Evolutionary conservation across 2,113 vertebrate genomes (phyloP).

Genomic region (Paratilapia polleni): DNA sequence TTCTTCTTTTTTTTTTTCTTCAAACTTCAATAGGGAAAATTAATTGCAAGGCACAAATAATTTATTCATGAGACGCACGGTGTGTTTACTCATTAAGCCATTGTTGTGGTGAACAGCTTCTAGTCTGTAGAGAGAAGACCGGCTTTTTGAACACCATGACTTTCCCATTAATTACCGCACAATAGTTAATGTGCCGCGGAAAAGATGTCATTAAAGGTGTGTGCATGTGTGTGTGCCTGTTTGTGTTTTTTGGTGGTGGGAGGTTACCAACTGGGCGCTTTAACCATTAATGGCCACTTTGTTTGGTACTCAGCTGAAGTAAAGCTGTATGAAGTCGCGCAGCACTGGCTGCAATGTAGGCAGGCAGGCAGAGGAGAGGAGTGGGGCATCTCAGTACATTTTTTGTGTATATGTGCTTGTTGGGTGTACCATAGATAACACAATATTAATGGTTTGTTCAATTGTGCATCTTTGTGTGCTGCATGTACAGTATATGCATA

Average conservation of each 20-base stretch:
- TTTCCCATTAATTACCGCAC: conserved; percentile 79
- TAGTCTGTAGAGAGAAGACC: conserved; percentile 72
- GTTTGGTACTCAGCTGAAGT: conserved; percentile 46
- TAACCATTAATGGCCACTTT: conserved; percentile 51
- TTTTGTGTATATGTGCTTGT: neutral
- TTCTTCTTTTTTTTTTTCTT: neutral
- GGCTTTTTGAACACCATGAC: conserved; percentile 69
- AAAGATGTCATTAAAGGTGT: conserved; percentile 72
- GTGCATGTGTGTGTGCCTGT: conserved; percentile 18
- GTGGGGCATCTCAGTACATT: neutral
- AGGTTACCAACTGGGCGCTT: conserved; percentile 51
- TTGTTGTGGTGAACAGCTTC: conserved; percentile 70
- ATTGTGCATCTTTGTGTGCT: neutral
- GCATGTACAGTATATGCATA: neutral
- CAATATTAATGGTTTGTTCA: conserved; percentile 3
- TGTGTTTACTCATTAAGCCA: conserved; percentile 81
- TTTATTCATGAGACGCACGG: conserved; percentile 74
- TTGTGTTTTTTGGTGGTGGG: conserved; percentile 29
- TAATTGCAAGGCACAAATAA: conserved; percentile 73
- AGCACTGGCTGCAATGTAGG: neutral
- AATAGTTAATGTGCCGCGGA: conserved; percentile 77
- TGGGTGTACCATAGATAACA: neutral
- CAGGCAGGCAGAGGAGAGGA: neutral
- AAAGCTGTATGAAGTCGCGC: conserved; percentile 13
- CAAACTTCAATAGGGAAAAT: conserved; percentile 72